Evolutionary conservation across 2,113 vertebrate genomes (phyloP), one percentile per base, ranked within the genome.

Genomic region (Burhinus oedicnemus): DNA sequence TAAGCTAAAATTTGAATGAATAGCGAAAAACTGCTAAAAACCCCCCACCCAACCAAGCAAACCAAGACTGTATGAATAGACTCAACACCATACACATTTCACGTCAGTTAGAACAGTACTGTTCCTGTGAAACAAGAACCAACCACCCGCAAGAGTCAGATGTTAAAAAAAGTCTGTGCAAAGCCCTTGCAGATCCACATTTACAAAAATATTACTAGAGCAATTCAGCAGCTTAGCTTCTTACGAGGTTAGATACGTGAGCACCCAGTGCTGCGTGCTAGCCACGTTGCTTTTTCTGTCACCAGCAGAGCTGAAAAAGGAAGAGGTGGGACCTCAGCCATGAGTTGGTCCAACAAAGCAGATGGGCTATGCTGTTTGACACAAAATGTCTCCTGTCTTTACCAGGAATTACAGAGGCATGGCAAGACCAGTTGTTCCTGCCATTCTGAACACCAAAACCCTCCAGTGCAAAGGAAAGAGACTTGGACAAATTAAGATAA

Each of bases 161-260:
- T 66, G 72, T 61, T 32, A 81, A 85, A 66, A 60, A 44, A 29
- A 38, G 47, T 34, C 51, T 45, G 23, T 8, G 34, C 45, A 44
- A 64, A 81, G 72, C 44, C 38, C 55, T 83, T 57, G 51, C 16
- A 83, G 60, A 45, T 17, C 9, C 42, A 45, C 29, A 17, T 30
- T 6, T 15, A 32, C 71, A 83, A 40, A 90, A 93, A 62, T 4
- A 45, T 29, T 21, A 30, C 52, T 11, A 27, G 30, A 62, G 40
- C 36, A 45, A 18, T 8, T 27, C 9, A 55, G 29, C 18, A 91
- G 62, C 61, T 45, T 20, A 15, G 64, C 29, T 4, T n/a, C 75
- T 11, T 2, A 6, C 23, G 6, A 38, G 45, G 49, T 27, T 12
- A 54, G 65, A 5, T 8, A 71, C 0, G 0, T 4, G 15, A 71